phyloP scores from a whole-genome alignment of 2,888 invertebrate genomes.

The Timandra comae region DNA sequence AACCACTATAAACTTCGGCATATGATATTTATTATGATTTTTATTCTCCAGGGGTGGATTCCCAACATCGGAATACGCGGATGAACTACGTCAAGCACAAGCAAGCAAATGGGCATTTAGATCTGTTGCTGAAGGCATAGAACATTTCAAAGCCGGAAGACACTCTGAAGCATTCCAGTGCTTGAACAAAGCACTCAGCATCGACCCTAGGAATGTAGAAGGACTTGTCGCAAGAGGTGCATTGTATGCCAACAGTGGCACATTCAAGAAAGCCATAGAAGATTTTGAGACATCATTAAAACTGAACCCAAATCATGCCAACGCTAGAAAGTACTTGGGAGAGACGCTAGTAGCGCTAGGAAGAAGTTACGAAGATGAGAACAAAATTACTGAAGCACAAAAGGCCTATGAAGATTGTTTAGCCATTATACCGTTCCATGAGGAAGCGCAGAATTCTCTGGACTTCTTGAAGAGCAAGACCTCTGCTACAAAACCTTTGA shows the following conservation, averaged over 20 bases:
- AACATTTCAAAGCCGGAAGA: slow-evolving; percentile 94
- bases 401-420: slow-evolving; percentile 91
- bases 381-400: slow-evolving; percentile 88
- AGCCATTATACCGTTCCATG: slow-evolving; percentile 89
- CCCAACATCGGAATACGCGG: slow-evolving; percentile 87
- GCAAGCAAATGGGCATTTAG: slow-evolving; percentile 96
- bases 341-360: slow-evolving; percentile 94
- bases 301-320: slow-evolving; percentile 91
- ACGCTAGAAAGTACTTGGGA: slow-evolving; percentile 95
- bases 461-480: slow-evolving; percentile 86
- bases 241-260: slow-evolving; percentile 94
- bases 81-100: slow-evolving; percentile 90
- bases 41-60: slow-evolving; percentile 80
- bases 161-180: slow-evolving; percentile 97
- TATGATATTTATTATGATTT: slow-evolving; percentile 2
- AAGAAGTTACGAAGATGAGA: slow-evolving; percentile 91
- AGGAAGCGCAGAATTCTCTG: slow-evolving; percentile 89
- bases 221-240: slow-evolving; percentile 94
- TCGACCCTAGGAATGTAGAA: slow-evolving; percentile 94
- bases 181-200: slow-evolving; percentile 93
- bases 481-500: slow-evolving; percentile 74
- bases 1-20: too few relatives aligned
- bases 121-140: slow-evolving; percentile 96
- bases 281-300: slow-evolving; percentile 95
- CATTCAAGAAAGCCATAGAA: slow-evolving; percentile 94